A percentile compares a stretch with the other conserved stretches of the same genome.
phyloP scores from a whole-genome alignment of 2,113 vertebrate species.

The Brevimyrus niger region DNA sequence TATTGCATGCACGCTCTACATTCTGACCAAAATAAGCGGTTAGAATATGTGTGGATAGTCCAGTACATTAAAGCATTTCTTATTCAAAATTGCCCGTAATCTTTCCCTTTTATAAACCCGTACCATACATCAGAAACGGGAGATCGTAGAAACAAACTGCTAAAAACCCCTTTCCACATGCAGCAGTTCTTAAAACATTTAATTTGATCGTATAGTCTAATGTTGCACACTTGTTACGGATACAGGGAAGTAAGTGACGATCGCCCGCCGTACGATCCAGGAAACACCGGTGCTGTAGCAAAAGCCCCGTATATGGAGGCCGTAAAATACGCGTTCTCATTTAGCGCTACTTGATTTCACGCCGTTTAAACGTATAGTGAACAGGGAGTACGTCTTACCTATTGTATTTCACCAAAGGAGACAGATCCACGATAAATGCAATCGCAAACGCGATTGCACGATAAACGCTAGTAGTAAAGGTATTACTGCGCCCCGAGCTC shows the following conservation, averaged over 20 bases:
- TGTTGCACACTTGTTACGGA: background rate
- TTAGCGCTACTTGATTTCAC: background rate
- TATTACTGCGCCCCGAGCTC: background rate
- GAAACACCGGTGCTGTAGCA: constrained; percentile 22
- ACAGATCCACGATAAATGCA: background rate
- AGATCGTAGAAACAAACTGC: background rate
- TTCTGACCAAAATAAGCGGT: background rate
- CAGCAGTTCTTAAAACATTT: background rate
- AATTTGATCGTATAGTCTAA: background rate
- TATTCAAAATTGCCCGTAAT: background rate
- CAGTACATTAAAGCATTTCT: background rate
- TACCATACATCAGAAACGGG: background rate
- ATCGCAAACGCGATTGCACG: background rate
- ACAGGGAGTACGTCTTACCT: background rate
- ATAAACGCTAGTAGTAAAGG: background rate
- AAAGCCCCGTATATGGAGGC: background rate
- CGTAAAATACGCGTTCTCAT: background rate
- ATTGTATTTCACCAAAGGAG: background rate
- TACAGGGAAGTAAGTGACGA: background rate
- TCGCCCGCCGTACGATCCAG: background rate
- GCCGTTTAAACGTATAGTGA: background rate
- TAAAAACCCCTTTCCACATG: background rate
- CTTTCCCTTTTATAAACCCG: background rate
- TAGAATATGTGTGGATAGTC: background rate
- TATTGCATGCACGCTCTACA: background rate